Conservation (phyloP, 2,797 vertebrate species). For the Myotis findleyi region DNA sequence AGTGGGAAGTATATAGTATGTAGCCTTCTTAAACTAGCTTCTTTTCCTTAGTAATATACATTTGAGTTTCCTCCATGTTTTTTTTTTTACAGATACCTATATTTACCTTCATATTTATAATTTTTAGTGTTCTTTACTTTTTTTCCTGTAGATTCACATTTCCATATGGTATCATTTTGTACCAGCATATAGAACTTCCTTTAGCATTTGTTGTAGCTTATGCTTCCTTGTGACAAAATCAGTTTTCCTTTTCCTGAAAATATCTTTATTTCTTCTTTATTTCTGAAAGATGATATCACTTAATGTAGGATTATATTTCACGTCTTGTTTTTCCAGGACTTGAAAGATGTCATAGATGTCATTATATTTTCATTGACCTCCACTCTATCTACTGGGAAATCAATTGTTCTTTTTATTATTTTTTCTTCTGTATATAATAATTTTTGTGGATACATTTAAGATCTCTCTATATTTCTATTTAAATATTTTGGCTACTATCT, state of each 20-base stretch:
- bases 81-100: not conserved
- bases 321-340: not conserved
- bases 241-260: slow-evolving; percentile 15
- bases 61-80: not conserved
- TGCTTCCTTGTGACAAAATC: not conserved
- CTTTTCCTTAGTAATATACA: not conserved
- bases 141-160: not conserved
- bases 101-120: not conserved
- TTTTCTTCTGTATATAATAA: not conserved
- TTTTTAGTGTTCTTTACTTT: not conserved
- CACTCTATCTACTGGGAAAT: not conserved
- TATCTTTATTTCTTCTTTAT: not conserved
- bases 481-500: not conserved
- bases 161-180: not conserved
- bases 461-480: not conserved
- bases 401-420: not conserved
- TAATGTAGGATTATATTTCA: not conserved
- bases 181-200: not conserved
- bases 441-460: not conserved
- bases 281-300: not conserved
- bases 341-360: not conserved
- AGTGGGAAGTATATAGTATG: not conserved
- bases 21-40: not conserved
- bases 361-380: not conserved
- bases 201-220: not conserved